Evolutionary conservation across 2,113 vertebrate genomes (phyloP), one percentile per base, ranked within the genome.

Genomic region (Nibea albiflora): DNA sequence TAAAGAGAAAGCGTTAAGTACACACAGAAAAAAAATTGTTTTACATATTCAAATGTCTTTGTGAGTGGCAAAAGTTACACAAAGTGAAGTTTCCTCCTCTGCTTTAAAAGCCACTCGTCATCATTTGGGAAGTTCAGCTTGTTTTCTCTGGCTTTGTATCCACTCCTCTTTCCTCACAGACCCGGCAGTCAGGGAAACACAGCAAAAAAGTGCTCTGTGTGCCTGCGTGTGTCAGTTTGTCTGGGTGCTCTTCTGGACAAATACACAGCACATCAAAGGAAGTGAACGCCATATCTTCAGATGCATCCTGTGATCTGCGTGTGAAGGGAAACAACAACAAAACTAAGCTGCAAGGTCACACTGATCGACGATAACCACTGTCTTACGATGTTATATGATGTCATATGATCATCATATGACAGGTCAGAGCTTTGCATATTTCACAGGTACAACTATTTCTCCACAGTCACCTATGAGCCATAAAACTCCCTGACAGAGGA

Each of bases 391-490:
- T n/a, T n/a, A n/a, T n/a, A n/a, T n/a, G n/a, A n/a, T 31, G 31
- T 77, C 28, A 83, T 46, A 53, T 68, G 49, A 65, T 46, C 14
- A 20, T 87, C 89, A 90, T 9, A 52, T 83, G 85, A 89, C 85
- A 83, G 52, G 17, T 22, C n/a, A 53, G 24, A 44, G 50, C 22
- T 49, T 28, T 26, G 16, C 17, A 4, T 5, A 54, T 11, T 31
- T 58, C 19, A 73, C n/a, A 71, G 58, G 5, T 5, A 17, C 3
- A 26, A 11, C 3, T 9, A 4, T 22, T 46, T 62, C 35, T 74
- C 4, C 53, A 52, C 19, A 47, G 20, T 63, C 42, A 62, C 22
- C 20, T 54, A 19, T 8, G 28, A 58, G 12, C 8, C 7, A 39
- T 64, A 72, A 53, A 71, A 62, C 14, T 67, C 17, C 44, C 78